Conservation (phyloP, 1,140 invertebrate species). For the Paramacrobiotus metropolitanus region DNA sequence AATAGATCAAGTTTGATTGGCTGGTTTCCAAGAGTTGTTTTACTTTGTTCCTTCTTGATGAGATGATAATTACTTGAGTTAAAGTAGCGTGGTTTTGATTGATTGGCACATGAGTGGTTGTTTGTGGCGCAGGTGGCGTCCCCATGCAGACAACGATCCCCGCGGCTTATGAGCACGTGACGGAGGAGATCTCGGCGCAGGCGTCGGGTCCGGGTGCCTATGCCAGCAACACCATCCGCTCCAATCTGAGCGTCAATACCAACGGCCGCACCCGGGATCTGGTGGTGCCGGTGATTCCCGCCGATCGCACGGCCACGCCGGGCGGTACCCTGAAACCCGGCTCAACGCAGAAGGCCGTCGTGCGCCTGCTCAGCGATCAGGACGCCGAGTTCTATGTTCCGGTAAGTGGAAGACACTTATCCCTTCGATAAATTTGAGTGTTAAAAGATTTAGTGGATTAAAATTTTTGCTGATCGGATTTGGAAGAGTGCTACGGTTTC, state of each 20-base stretch:
- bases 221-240: not conserved
- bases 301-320: not conserved
- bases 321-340: not conserved
- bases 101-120: too few relatives aligned
- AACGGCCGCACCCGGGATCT: not conserved
- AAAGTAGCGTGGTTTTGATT: too few relatives aligned
- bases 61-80: too few relatives aligned
- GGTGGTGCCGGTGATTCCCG: slow-evolving; percentile 1
- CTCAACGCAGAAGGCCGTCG: not conserved
- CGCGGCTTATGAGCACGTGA: not conserved
- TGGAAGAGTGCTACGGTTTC: too few relatives aligned
- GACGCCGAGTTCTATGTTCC: not conserved
- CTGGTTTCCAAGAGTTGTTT: too few relatives aligned
- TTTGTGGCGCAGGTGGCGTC: too few relatives aligned
- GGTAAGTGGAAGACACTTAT: too few relatives aligned
- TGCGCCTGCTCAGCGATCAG: not conserved
- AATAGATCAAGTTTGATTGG: too few relatives aligned
- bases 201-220: slow-evolving; percentile 19
- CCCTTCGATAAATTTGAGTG: too few relatives aligned
- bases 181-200: slow-evolving; percentile 21
- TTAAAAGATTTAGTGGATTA: too few relatives aligned
- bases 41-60: too few relatives aligned
- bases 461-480: too few relatives aligned
- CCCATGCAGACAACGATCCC: not conserved
- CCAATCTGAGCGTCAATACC: slow-evolving; percentile 2